Evolutionary conservation across 2,113 vertebrate genomes (phyloP).

Genomic region (Typhlomys cinereus): DNA sequence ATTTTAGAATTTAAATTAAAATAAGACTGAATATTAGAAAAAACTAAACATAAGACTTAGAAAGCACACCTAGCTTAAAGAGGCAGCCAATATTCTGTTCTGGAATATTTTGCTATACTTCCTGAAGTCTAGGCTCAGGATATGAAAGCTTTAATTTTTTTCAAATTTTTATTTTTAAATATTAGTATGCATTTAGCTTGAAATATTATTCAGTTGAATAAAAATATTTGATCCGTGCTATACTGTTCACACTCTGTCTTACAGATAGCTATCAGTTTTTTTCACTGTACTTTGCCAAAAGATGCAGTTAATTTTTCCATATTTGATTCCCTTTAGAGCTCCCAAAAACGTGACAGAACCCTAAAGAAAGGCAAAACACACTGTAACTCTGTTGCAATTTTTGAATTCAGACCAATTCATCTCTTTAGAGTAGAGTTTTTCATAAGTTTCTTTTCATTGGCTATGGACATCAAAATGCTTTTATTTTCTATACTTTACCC

Average conservation of each 20-base stretch:
- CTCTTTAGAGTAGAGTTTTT: not conserved
- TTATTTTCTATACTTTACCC: not conserved
- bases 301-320: not conserved
- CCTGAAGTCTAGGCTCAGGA: not conserved
- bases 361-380: not conserved
- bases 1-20: conserved; percentile 8
- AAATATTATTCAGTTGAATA: not conserved
- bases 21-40: not conserved
- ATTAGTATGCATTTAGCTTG: not conserved
- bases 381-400: not conserved
- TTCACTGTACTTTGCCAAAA: conserved; percentile 6
- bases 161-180: conserved; percentile 44
- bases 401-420: not conserved
- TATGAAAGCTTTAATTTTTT: not conserved
- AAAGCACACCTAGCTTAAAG: conserved; percentile 11
- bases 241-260: not conserved
- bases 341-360: not conserved
- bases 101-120: not conserved
- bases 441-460: not conserved
- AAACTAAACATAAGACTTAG: not conserved
- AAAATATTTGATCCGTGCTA: not conserved
- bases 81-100: not conserved
- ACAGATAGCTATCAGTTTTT: not conserved
- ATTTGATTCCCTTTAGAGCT: not conserved
- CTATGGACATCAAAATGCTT: not conserved